Evolutionary conservation across 2,888 invertebrate species (phyloP).

Genomic region (Meghimatium bilineatum): DNA sequence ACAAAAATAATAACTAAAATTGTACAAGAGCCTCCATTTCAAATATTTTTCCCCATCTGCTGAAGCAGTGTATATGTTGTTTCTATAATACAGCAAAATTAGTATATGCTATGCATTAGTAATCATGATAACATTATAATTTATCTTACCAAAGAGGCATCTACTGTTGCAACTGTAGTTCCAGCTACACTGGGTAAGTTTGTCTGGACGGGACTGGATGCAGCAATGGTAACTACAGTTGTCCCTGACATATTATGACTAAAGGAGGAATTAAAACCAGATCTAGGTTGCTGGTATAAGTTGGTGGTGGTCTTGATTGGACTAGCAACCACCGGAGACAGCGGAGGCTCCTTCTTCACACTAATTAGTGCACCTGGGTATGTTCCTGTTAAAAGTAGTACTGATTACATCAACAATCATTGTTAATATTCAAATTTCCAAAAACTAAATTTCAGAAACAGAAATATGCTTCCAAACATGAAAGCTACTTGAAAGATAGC

Average conservation of each 20-base stretch:
- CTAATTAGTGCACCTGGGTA: conserved; percentile 71
- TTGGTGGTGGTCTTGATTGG: conserved; percentile 52
- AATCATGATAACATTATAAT: no score
- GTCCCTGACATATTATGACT: conserved; percentile 2
- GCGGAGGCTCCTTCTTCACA: conserved; percentile 66
- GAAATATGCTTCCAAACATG: no score
- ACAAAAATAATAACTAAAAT: no score
- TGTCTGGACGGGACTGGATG: conserved; percentile 13
- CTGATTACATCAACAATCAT: neutral
- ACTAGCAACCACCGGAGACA: conserved; percentile 30
- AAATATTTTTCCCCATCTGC: no score
- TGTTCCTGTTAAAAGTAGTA: conserved; percentile 62
- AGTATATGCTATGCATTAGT: no score
- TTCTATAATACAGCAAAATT: no score
- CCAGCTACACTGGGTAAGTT: conserved; percentile 14
- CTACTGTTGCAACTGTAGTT: neutral
- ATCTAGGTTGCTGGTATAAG: conserved; percentile 23
- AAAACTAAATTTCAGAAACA: neutral
- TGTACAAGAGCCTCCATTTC: no score
- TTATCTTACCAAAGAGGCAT: conserved; percentile 22
- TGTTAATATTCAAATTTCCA: neutral
- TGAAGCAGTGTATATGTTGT: no score
- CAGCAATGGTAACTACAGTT: conserved; percentile 25
- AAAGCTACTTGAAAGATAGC: no score
- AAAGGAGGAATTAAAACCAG: neutral